Percentiles rank a stretch among this genome's conserved stretches.
phyloP scores from a whole-genome alignment of 1,140 invertebrate species.

The Diuraphis noxia region DNA sequence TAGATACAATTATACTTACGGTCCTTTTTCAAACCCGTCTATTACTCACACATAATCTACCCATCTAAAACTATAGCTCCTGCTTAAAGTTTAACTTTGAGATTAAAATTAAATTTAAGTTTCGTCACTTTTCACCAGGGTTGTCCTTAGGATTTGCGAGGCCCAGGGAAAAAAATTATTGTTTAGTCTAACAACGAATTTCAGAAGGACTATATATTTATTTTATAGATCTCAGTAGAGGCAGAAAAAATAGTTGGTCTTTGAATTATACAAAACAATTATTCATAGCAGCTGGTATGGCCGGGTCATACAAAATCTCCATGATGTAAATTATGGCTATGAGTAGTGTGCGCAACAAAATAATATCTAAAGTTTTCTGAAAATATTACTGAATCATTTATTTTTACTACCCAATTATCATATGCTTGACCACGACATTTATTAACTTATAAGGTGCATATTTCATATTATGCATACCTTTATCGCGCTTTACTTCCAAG shows the following conservation, averaged over 20 bases:
- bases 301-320: neutral
- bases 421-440: neutral
- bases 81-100: neutral
- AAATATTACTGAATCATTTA: too few relatives aligned
- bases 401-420: neutral
- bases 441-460: neutral
- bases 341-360: neutral
- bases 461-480: neutral
- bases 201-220: too few relatives aligned
- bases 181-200: neutral
- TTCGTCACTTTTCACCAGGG: neutral
- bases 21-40: neutral
- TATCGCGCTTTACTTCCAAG: neutral
- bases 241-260: too few relatives aligned
- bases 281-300: too few relatives aligned
- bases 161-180: neutral
- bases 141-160: neutral
- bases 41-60: neutral
- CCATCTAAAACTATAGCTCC: neutral
- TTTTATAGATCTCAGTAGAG: too few relatives aligned
- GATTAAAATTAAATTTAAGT: neutral
- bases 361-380: neutral
- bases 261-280: too few relatives aligned
- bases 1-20: neutral
- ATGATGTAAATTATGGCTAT: neutral